phyloP scores from a whole-genome alignment of 2,888 invertebrate species.

The Drosophila meridiana region DNA sequence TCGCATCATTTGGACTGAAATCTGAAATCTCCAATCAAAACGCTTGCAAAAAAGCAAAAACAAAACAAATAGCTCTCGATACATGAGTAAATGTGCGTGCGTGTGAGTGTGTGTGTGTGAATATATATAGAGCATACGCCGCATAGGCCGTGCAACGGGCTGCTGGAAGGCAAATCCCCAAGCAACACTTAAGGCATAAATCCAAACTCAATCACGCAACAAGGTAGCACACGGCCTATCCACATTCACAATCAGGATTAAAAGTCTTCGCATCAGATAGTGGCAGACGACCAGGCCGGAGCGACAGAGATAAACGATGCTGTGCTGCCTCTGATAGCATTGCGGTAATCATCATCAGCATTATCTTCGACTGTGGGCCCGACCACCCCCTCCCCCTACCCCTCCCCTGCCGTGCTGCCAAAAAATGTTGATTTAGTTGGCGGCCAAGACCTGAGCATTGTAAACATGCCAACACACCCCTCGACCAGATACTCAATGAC shows the following conservation, averaged over 20 bases:
- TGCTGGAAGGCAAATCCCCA: conserved; percentile 61
- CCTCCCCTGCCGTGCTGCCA: not conserved
- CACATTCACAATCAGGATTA: conserved; percentile 10
- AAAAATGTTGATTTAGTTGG: conserved; percentile 67
- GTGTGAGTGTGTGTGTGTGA: not conserved
- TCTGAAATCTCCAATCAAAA: conserved; percentile 54
- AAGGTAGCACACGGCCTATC: conserved; percentile 33
- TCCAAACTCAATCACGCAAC: conserved; percentile 75
- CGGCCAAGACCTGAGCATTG: conserved; percentile 53
- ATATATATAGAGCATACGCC: conserved; percentile 34
- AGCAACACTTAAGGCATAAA: conserved; percentile 77
- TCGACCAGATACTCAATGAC: conserved; percentile 51
- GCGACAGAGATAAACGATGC: conserved; percentile 64
- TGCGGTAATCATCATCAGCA: conserved; percentile 57
- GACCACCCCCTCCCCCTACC: not conserved
- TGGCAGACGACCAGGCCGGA: not conserved
- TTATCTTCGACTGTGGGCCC: conserved; percentile 25
- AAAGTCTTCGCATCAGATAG: conserved; percentile 16
- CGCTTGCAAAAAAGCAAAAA: conserved; percentile 35
- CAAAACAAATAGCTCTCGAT: conserved; percentile 45
- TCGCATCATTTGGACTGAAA: conserved; percentile 33
- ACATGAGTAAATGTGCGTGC: conserved; percentile 2
- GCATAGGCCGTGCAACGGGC: conserved; percentile 49
- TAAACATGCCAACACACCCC: conserved; percentile 54
- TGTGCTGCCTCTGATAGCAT: conserved; percentile 52